Conservation (phyloP, 2,113 vertebrate species). For the Prolemur simus region DNA sequence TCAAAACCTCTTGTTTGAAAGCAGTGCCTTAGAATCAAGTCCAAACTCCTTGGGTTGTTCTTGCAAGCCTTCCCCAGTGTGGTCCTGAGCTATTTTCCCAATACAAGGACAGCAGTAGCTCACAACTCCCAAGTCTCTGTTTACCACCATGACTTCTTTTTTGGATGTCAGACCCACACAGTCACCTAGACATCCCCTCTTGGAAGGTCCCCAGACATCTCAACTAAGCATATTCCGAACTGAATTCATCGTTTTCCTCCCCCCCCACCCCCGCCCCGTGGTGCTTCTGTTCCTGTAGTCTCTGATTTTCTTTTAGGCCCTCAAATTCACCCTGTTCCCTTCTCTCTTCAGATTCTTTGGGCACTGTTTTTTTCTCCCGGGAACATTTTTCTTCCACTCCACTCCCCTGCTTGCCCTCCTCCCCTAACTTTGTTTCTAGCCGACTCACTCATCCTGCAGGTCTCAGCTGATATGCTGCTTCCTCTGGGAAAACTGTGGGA, state of each 20-base stretch:
- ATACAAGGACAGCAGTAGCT: not conserved
- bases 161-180: not conserved
- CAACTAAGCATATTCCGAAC: not conserved
- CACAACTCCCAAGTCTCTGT: not conserved
- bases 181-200: not conserved
- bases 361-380: not conserved
- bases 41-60: not conserved
- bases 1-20: not conserved
- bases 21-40: not conserved
- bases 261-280: no score
- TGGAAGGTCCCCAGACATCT: not conserved
- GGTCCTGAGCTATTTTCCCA: not conserved
- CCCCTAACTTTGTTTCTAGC: not conserved
- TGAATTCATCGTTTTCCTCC: not conserved
- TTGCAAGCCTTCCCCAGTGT: not conserved
- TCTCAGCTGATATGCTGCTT: not conserved
- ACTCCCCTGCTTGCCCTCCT: not conserved
- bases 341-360: conserved; percentile 7
- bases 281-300: not conserved
- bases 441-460: not conserved
- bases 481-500: not conserved
- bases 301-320: not conserved
- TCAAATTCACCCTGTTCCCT: not conserved
- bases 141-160: not conserved
- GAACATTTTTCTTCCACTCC: not conserved